phyloP scores from a whole-genome alignment of 2,888 invertebrate species.

The Vandiemenella viatica region DNA sequence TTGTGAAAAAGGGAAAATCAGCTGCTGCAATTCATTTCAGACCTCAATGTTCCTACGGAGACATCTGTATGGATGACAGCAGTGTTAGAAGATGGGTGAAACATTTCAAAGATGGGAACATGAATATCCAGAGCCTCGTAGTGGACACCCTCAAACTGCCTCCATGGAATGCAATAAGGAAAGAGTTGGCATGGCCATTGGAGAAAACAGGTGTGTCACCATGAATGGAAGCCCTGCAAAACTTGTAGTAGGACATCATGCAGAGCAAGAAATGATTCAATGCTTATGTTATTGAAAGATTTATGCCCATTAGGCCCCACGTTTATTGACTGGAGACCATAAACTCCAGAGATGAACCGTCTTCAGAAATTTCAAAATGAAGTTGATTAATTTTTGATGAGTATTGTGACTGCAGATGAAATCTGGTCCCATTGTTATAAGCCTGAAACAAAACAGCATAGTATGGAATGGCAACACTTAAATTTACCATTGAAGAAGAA shows the following conservation, averaged over 20 bases:
- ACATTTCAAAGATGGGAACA: too few relatives aligned
- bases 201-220: too few relatives aligned
- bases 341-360: neutral
- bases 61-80: too few relatives aligned
- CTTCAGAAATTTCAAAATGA: neutral
- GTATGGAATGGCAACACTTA: conserved; percentile 1
- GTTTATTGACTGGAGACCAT: neutral
- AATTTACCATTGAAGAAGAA: neutral
- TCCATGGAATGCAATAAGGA: too few relatives aligned
- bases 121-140: too few relatives aligned
- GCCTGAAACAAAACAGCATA: neutral
- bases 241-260: neutral
- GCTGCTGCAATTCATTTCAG: too few relatives aligned
- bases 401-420: neutral
- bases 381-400: neutral
- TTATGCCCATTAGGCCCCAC: neutral
- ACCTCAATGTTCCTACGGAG: too few relatives aligned
- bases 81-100: too few relatives aligned
- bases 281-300: conserved; percentile 3
- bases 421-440: neutral
- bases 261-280: conserved; percentile 3
- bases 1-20: too few relatives aligned
- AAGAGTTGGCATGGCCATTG: too few relatives aligned
- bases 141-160: too few relatives aligned
- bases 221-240: too few relatives aligned